Evolutionary conservation across 2,797 vertebrate genomes (phyloP).

Genomic region (Sandelia bainsii): DNA sequence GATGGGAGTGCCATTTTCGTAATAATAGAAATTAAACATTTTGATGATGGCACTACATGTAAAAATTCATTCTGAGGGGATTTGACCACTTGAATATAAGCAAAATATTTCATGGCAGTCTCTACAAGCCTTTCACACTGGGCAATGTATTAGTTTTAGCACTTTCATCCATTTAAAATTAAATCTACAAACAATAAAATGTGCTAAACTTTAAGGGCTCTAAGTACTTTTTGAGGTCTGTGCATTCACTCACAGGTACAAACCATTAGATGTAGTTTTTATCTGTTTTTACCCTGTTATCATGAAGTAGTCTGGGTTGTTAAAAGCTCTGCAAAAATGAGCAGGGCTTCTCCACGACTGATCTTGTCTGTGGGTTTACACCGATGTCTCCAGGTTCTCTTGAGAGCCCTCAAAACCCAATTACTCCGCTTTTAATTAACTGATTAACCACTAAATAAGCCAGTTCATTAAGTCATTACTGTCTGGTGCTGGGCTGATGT

Average conservation of each 20-base stretch:
- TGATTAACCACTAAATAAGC: conserved; percentile 75
- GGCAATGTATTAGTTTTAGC: too few relatives aligned
- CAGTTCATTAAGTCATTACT: conserved; percentile 72
- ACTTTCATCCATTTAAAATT: too few relatives aligned
- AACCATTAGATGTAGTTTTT: background rate
- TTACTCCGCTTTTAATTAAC: conserved; percentile 72
- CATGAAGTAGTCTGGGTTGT: background rate
- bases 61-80: too few relatives aligned
- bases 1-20: background rate
- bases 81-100: too few relatives aligned
- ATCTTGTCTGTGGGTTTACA: conserved; percentile 23
- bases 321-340: conserved; percentile 26
- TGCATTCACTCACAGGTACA: background rate
- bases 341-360: background rate
- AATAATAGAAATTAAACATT: too few relatives aligned
- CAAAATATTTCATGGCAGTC: too few relatives aligned
- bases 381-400: conserved; percentile 52
- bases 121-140: too few relatives aligned
- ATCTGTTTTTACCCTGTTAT: conserved; percentile 23
- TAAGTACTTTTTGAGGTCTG: too few relatives aligned
- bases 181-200: too few relatives aligned
- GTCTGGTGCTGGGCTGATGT: conserved; percentile 33
- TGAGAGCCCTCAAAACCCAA: conserved; percentile 45
- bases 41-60: too few relatives aligned
- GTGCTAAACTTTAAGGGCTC: too few relatives aligned